Base-by-base conservation (phyloP, 2,797 vertebrate species). In the Crenichthys baileyi region DNA sequence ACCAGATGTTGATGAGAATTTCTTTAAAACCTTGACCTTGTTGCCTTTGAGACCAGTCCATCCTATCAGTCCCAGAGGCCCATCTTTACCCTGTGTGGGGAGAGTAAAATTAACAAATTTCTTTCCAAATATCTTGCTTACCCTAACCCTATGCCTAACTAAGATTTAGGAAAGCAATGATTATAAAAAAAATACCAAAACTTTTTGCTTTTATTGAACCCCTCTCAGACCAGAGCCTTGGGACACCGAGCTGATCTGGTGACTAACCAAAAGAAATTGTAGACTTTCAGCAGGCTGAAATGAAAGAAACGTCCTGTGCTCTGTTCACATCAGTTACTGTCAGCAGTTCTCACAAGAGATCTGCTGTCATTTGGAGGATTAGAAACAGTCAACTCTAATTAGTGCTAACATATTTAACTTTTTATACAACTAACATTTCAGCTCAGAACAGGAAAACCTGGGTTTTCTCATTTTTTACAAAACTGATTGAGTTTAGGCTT, bases 81-180 rank as follows among this genome's bases (percentile, higher is more conserved):
- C 95, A 80, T 96, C 94, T 91, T 94, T 94, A 86, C 95, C 95
- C 96, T 96, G 60, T 70, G 80, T 51, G 15, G 39, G 58, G 72
- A 83, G 36, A 79, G 53, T 26, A 0, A 78, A 85, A 7, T 8
- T 78, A 73, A 26, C 41, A 29, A n/a, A 50, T 76, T 58, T 31
- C 3, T 67, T 7, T 73, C 7, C 5, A 61, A 44, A 46, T 0
- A 56, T 56, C 18, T 53, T 11, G 15, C 22, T 22, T 5, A 53
- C 44, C 2, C 16, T 44, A 51, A 39, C 36, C 24, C 1, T 22
- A 20, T 75, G 44, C 39, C 29, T n/a, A 26, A 41, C 39, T 39
- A n/a, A 39, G 53, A 56, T 73, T 56, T 16, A 44, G 53, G 15
- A 39, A 41, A 41, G 22, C 36, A 36, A 44, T n/a, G 39, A 55